phyloP scores from a whole-genome alignment of 2,888 invertebrate species.

The Parnassius orleans region DNA sequence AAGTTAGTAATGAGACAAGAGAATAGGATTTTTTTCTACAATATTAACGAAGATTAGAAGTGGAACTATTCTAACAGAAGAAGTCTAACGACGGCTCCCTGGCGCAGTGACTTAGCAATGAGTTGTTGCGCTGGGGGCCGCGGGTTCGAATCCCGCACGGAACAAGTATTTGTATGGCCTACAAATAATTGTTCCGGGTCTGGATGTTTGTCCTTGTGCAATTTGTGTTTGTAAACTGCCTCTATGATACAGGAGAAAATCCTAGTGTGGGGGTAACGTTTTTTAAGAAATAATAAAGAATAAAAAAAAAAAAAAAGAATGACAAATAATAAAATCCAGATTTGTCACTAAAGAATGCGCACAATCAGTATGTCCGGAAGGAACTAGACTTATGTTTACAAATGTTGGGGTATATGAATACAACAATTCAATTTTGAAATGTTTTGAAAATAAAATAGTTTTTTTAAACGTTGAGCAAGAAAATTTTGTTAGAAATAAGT shows the following conservation, averaged over 20 bases:
- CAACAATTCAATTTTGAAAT: background rate
- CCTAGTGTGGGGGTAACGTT: no score
- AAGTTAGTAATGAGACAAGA: background rate
- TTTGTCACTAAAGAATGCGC: background rate
- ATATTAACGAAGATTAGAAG: background rate
- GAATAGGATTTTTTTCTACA: background rate
- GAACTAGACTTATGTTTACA: background rate
- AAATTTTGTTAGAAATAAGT: slow-evolving; percentile 2
- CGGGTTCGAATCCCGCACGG: no score
- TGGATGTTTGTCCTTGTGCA: no score
- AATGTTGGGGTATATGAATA: background rate
- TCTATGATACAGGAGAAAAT: no score
- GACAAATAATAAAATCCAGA: background rate
- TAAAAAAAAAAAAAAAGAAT: no score
- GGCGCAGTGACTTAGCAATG: no score
- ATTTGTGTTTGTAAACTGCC: no score
- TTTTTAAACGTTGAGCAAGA: background rate
- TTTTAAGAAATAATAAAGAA: no score
- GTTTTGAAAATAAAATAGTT: background rate
- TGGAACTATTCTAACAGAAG: background rate
- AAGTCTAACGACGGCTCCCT: no score
- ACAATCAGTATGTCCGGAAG: background rate
- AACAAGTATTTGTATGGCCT: no score
- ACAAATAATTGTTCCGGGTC: no score
- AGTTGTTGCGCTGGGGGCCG: no score